Evolutionary conservation across 2,113 vertebrate genomes (phyloP).

Genomic region (Burhinus bistriatus): DNA sequence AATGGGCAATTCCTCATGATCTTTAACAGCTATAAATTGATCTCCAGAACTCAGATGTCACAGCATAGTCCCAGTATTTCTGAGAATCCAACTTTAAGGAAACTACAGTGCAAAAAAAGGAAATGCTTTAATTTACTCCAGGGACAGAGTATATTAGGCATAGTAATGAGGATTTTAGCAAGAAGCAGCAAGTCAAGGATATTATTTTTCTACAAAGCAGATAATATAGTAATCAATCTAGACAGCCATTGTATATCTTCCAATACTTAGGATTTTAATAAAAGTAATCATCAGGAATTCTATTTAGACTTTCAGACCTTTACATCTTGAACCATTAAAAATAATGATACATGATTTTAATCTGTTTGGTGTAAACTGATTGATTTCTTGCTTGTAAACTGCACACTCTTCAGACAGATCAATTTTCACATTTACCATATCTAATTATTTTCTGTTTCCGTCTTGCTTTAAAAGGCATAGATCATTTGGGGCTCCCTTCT

Average conservation of each 20-base stretch:
- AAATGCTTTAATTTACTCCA: slow-evolving; percentile 60
- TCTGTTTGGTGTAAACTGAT: slow-evolving; percentile 68
- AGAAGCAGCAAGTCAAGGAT: slow-evolving; percentile 13
- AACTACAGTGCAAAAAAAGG: slow-evolving; percentile 15
- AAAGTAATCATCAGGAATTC: slow-evolving; percentile 59
- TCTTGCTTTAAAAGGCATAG: slow-evolving; percentile 40
- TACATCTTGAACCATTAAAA: slow-evolving; percentile 66
- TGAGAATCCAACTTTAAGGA: slow-evolving; percentile 45
- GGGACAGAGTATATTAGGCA: slow-evolving; percentile 46
- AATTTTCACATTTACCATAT: slow-evolving; percentile 71
- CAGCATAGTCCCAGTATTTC: slow-evolving; percentile 24
- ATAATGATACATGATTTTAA: slow-evolving; percentile 72
- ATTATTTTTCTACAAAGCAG: slow-evolving; percentile 56
- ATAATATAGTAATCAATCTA: slow-evolving; percentile 59
- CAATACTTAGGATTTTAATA: slow-evolving; percentile 59
- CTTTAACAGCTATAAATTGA: slow-evolving; percentile 70
- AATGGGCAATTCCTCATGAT: slow-evolving; percentile 72
- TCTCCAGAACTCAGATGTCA: slow-evolving; percentile 55
- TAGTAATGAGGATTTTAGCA: slow-evolving; percentile 55
- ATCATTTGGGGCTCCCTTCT: slow-evolving; percentile 28
- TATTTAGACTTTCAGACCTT: slow-evolving; percentile 65
- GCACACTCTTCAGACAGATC: slow-evolving; percentile 63
- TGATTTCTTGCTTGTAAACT: slow-evolving; percentile 70
- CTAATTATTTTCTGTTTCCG: slow-evolving; percentile 70
- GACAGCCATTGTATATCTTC: slow-evolving; percentile 30